Percentiles rank a stretch among this genome's conserved stretches.
phyloP scores from a whole-genome alignment of 2,113 vertebrate genomes.

The Psophia crepitans region DNA sequence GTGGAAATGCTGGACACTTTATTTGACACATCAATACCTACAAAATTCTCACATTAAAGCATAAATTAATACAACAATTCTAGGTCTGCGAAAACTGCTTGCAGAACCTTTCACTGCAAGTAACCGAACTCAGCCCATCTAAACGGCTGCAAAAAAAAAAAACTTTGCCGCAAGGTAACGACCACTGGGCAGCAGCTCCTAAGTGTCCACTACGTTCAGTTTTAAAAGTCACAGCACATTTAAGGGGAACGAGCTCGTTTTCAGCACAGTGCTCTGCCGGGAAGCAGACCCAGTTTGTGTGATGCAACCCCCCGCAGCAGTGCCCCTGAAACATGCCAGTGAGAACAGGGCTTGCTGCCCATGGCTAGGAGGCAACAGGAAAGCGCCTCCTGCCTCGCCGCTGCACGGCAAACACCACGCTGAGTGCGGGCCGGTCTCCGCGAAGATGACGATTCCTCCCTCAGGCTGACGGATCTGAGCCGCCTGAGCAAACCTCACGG shows the following conservation, averaged over 20 bases:
- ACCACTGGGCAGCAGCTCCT: accelerated
- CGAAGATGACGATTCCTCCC: accelerated
- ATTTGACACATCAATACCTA: accelerated
- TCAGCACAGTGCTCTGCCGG: too few species aligned
- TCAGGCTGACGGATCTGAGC: not conserved
- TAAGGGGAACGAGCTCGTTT: accelerated
- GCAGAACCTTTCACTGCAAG: not conserved
- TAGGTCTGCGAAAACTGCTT: not conserved
- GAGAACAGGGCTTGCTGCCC: accelerated
- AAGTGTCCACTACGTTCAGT: not conserved
- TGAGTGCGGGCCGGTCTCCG: accelerated
- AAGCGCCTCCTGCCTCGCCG: too few species aligned
- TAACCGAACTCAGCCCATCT: not conserved
- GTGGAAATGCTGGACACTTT: not conserved
- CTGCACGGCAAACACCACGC: accelerated
- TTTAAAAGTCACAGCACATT: not conserved
- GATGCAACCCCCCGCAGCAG: not conserved
- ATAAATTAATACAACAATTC: not conserved
- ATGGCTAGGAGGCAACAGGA: too few species aligned
- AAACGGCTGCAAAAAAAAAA: not conserved
- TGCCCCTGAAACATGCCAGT: not conserved
- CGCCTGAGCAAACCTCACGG: accelerated
- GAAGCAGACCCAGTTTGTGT: not conserved
- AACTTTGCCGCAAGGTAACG: not conserved
- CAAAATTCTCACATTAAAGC: not conserved